Conservation (phyloP, 2,113 vertebrate species). For the Corydoras maculifer region DNA sequence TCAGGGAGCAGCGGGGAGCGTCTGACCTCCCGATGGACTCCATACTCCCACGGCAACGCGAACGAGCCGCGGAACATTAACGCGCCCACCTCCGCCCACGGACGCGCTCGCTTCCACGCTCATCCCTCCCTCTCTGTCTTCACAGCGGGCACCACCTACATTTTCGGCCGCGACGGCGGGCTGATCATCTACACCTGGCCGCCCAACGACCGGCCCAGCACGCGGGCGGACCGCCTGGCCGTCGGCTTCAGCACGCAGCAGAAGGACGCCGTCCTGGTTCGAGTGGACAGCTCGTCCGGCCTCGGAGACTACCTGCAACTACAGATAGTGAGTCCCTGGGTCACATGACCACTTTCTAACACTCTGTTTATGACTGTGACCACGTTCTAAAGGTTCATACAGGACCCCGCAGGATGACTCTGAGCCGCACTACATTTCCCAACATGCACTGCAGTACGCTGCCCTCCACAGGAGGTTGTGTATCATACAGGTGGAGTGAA, state of each 20-base stretch:
- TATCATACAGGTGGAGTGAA: constrained; percentile 1
- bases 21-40: constrained; percentile 42
- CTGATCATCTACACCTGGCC: constrained; percentile 96
- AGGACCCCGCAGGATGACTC: too few relatives aligned
- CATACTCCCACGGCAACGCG: constrained; percentile 34
- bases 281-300: constrained; percentile 94
- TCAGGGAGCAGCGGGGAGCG: constrained; percentile 42
- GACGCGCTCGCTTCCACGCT: background rate
- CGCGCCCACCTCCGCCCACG: background rate
- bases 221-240: constrained; percentile 91
- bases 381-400: background rate
- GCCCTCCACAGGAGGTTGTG: too few relatives aligned
- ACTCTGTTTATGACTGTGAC: background rate
- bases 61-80: constrained; percentile 29
- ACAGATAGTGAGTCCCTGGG: constrained; percentile 83
- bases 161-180: constrained; percentile 96
- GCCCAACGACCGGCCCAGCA: constrained; percentile 96
- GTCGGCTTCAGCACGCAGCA: constrained; percentile 97
- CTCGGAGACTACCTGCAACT: constrained; percentile 97
- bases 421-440: too few relatives aligned
- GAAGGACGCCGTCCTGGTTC: constrained; percentile 87
- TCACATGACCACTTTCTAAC: background rate
- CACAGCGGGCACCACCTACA: constrained; percentile 95
- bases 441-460: too few relatives aligned
- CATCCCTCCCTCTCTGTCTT: constrained; percentile 18